Evolutionary conservation across 1,140 invertebrate genomes (phyloP).

Genomic region (Drosophila arizonae): DNA sequence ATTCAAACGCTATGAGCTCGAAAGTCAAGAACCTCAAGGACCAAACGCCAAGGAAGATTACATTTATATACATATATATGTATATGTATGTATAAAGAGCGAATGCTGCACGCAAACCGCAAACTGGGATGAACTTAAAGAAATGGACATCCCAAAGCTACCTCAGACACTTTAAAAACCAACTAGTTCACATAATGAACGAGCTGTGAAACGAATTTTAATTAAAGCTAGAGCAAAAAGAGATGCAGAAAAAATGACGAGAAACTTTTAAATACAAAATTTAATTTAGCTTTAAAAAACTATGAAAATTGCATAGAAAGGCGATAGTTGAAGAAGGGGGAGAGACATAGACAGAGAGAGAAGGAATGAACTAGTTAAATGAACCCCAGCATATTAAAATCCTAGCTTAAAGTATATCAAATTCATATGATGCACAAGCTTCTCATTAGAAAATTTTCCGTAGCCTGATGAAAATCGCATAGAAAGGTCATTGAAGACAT

Average conservation of each 20-base stretch:
- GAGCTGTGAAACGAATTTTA: background rate
- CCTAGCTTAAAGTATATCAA: too few relatives aligned
- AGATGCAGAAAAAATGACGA: background rate
- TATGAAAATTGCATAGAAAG: conserved; percentile 3
- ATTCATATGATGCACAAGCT: too few relatives aligned
- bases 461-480: too few relatives aligned
- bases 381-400: background rate
- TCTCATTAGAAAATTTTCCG: too few relatives aligned
- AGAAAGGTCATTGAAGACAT: too few relatives aligned
- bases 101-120: background rate
- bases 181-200: too few relatives aligned
- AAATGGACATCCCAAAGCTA: background rate
- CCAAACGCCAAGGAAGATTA: background rate
- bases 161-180: too few relatives aligned
- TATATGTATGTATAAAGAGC: background rate
- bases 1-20: conserved; percentile 15
- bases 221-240: background rate
- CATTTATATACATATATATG: background rate
- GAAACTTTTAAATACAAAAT: background rate
- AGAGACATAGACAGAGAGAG: background rate
- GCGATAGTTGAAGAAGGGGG: background rate
- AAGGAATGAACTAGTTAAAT: too few relatives aligned
- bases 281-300: background rate
- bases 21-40: conserved; percentile 28
- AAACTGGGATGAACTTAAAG: background rate